Percentiles rank a stretch among this genome's conserved stretches.
These are phyloP conservation scores for Drosophila nannoptera DNA, from an alignment of 1,140 invertebrate species.

Conservation along the genomic window DNA sequence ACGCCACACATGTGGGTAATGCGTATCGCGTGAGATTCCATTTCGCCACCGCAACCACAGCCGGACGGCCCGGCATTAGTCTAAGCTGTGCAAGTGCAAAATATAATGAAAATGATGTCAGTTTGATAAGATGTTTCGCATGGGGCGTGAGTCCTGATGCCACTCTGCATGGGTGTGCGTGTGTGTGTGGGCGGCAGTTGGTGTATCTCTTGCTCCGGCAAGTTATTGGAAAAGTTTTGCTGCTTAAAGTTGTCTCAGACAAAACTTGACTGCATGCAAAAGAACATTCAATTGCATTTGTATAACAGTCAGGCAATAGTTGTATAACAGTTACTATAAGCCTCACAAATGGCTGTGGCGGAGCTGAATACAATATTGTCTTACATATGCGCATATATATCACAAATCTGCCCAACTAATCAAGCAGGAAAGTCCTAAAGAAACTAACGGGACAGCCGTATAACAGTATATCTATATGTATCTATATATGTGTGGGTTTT, in stretches of 20 bases:
- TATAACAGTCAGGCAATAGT: neutral
- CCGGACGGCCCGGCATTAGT: constrained; percentile 51
- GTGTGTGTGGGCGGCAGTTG: constrained; percentile 19
- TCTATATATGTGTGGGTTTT: too few species aligned
- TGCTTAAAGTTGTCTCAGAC: constrained; percentile 44
- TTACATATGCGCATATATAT: too few species aligned
- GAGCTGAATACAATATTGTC: too few species aligned
- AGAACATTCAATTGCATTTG: neutral
- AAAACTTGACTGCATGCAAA: neutral
- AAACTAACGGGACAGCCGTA: too few species aligned
- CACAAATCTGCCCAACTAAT: too few species aligned
- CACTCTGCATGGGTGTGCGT: constrained; percentile 13
- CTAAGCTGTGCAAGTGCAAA: constrained; percentile 70
- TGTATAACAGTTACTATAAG: neutral
- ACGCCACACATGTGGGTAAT: constrained; percentile 65
- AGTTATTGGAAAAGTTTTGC: constrained; percentile 60
- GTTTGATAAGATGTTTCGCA: constrained; percentile 64
- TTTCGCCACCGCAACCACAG: constrained; percentile 1
- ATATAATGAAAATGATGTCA: constrained; percentile 76
- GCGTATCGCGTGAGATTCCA: constrained; percentile 59
- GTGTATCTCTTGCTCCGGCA: constrained; percentile 5
- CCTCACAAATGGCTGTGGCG: too few species aligned
- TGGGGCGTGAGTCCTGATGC: constrained; percentile 37
- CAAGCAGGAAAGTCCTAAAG: too few species aligned
- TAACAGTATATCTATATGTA: neutral